Base-by-base conservation (phyloP, 2,888 invertebrate species). In the Danaus chrysippus region DNA sequence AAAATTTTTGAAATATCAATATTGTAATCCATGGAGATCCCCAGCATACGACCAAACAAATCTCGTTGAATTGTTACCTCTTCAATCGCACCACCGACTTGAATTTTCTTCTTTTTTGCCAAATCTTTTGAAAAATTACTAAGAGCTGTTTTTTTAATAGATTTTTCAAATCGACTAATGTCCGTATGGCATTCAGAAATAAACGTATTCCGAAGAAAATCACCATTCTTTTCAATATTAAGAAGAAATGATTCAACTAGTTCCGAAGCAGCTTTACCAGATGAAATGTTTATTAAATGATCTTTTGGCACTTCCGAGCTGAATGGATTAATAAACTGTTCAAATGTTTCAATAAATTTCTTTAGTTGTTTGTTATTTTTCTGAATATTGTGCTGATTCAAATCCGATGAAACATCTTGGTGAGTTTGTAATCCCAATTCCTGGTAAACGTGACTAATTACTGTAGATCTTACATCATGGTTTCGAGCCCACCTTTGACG, bases 391-490 rank as follows among this genome's bases (percentile, higher is more conserved):
- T 69, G 66, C 15, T 54, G 46, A 17, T 56, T 60, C 10, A 71
- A 56, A 5, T 69, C 69, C 9, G 62, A 15, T 54, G 68, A 60
- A 17, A 66, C 43, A 57, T 66, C 65, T 59, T 63, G 65, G 10
- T 64, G 13, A n/a, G 13, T 62, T 56, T 42, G 42, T n/a, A 68
- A 41, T 17, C 34, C 54, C 42, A 62, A 46, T 13, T 65, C 54
- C 13, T 61, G 1, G 55, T 61, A 61, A 13, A 60, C 56, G 12
- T 57, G 34, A 61, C 61, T 63, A 43, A 69, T 62, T 63, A 71
- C 63, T 60, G 69, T 64, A 58, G 70, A 68, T 71, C 71, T 66
- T 59, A 68, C 19, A 61, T 69, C 60, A 67, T 76, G 68, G 61
- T 61, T 70, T 56, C 53, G 53, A n/a, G 67, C 67, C 69, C 70